phyloP scores from a whole-genome alignment of 2,888 invertebrate species.

The Trichogramma evanescens region DNA sequence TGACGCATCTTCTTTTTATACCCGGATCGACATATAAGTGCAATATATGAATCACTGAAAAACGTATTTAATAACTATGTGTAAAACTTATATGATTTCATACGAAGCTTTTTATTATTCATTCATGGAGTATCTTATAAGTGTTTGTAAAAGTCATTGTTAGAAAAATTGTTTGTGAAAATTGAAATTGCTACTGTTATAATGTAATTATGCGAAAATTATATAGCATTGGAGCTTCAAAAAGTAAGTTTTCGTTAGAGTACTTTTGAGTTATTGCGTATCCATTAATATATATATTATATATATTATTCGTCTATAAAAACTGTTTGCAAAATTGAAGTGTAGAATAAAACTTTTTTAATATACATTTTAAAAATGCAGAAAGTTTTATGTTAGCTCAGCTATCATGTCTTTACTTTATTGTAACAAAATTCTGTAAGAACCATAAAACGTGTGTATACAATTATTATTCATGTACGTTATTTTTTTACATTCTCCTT shows the following conservation, averaged over 20 bases:
- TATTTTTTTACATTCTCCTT: no score
- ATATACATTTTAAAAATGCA: constrained; percentile 8
- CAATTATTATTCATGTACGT: no score
- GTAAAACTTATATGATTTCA: constrained; percentile 16
- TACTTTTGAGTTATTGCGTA: constrained; percentile 6
- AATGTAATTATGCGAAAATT: constrained; percentile 18
- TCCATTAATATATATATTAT: not conserved
- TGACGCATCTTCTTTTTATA: constrained; percentile 5
- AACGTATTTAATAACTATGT: constrained; percentile 11
- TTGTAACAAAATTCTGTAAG: no score
- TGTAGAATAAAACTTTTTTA: constrained; percentile 3
- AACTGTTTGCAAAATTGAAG: not conserved
- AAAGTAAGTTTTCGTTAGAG: constrained; percentile 6
- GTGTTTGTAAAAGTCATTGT: not conserved
- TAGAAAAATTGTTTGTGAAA: constrained; percentile 4
- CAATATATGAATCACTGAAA: constrained; percentile 15
- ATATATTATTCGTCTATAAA: constrained; percentile 2
- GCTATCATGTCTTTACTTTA: no score
- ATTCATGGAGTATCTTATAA: no score
- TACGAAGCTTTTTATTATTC: not conserved
- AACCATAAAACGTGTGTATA: no score
- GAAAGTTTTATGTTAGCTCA: not conserved
- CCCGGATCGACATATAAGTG: constrained; percentile 14
- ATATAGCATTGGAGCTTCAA: constrained; percentile 5
- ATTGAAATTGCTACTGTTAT: no score